phyloP scores from a whole-genome alignment of 2,113 vertebrate genomes.

The Aldabrachelys gigantea region DNA sequence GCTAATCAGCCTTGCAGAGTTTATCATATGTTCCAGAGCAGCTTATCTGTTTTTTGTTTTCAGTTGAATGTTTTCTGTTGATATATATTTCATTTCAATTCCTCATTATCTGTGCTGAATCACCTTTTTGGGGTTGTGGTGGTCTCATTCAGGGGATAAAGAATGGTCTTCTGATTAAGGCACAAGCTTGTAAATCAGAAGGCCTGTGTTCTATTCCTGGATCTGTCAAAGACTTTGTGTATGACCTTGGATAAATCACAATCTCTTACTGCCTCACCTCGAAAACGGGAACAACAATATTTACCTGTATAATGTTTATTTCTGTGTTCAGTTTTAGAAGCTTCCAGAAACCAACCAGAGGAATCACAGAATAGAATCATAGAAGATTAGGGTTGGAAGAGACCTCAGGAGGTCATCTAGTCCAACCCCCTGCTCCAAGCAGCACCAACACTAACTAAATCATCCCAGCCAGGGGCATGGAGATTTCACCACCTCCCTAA shows the following conservation, averaged over 20 bases:
- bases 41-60: neutral
- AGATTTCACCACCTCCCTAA: too few relatives aligned
- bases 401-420: too few relatives aligned
- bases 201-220: neutral
- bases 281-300: neutral
- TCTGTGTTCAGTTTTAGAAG: neutral
- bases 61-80: neutral
- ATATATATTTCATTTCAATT: neutral
- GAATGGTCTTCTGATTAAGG: neutral
- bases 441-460: too few relatives aligned
- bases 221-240: neutral
- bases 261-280: neutral
- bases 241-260: neutral
- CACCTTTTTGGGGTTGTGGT: neutral
- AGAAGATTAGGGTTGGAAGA: too few relatives aligned
- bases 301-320: neutral
- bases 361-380: neutral
- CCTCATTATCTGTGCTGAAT: neutral
- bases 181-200: neutral
- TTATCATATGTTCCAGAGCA: neutral
- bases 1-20: neutral
- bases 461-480: too few relatives aligned
- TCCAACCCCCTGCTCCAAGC: too few relatives aligned
- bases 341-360: neutral
- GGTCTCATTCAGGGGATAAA: neutral